These are phyloP conservation scores for Lagenorhynchus albirostris DNA, from an alignment of 2,113 vertebrate species.

Conservation along the genomic window DNA sequence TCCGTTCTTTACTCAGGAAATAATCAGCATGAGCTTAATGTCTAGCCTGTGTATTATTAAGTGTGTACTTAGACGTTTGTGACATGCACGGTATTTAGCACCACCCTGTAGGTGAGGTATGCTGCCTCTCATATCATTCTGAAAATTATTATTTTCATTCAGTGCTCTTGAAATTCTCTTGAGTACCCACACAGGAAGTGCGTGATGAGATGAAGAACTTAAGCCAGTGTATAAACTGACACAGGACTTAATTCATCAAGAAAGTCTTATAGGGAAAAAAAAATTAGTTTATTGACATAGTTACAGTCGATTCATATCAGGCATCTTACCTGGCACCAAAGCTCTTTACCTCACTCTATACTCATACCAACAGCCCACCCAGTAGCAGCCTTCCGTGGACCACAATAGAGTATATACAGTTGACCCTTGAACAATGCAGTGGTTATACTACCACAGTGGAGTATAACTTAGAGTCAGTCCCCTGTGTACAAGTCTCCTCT, in stretches of 20 bases:
- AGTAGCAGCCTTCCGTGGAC: neutral
- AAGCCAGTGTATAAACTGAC: neutral
- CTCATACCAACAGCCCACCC: too few relatives aligned
- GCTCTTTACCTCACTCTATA: rapidly evolving
- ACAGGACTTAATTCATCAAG: neutral
- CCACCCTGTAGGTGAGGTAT: neutral
- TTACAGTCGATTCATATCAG: neutral
- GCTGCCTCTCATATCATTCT: neutral
- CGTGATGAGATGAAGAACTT: neutral
- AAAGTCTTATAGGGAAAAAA: neutral
- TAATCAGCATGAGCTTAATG: neutral
- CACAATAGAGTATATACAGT: neutral
- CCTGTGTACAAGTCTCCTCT: neutral
- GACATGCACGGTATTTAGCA: neutral
- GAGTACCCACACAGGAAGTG: neutral
- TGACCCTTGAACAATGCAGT: neutral
- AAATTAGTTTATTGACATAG: neutral
- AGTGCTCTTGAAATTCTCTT: neutral
- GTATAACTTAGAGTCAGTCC: neutral
- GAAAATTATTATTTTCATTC: neutral
- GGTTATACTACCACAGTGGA: neutral
- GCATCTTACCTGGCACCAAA: neutral
- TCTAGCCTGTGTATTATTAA: neutral
- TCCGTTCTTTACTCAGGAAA: neutral
- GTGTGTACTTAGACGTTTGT: neutral